Evolutionary conservation across 2,113 vertebrate species (phyloP).

Genomic region (Chrysochloris asiatica): DNA sequence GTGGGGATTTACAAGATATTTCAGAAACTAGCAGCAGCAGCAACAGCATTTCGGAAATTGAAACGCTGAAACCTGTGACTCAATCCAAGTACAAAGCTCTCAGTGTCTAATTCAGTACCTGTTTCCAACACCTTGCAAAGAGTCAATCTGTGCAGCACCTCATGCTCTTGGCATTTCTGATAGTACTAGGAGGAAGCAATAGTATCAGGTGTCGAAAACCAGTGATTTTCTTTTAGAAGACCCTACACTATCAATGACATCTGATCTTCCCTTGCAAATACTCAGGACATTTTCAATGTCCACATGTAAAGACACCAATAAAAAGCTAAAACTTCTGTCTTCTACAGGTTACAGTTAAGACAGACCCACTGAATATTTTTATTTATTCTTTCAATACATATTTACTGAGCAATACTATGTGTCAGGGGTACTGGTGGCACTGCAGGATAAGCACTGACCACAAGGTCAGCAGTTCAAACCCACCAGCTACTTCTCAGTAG

Average conservation of each 20-base stretch:
- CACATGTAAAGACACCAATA: constrained; percentile 8
- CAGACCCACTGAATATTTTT: background rate
- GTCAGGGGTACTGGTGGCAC: too few relatives aligned
- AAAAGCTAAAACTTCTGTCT: constrained; percentile 15
- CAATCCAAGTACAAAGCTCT: constrained; percentile 71
- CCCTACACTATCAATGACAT: constrained; percentile 21
- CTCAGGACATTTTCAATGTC: constrained; percentile 14
- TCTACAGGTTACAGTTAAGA: background rate
- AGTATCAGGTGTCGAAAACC: constrained; percentile 50
- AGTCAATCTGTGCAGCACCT: constrained; percentile 72
- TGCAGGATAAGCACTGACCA: too few relatives aligned
- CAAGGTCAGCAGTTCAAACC: too few relatives aligned
- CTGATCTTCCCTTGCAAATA: constrained; percentile 39
- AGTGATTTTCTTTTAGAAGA: constrained; percentile 62
- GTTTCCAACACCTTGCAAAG: constrained; percentile 65
- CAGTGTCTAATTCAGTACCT: constrained; percentile 68
- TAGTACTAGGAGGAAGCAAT: constrained; percentile 51
- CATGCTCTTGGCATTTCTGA: constrained; percentile 63
- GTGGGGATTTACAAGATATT: constrained; percentile 45
- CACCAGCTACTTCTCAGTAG: too few relatives aligned
- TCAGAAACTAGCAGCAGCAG: constrained; percentile 59
- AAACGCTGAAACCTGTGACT: constrained; percentile 70
- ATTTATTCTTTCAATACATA: constrained; percentile 31
- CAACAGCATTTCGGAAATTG: constrained; percentile 50
- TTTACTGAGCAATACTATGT: background rate